phyloP scores from a whole-genome alignment of 2,113 vertebrate genomes.

The Amphiprion ocellaris region DNA sequence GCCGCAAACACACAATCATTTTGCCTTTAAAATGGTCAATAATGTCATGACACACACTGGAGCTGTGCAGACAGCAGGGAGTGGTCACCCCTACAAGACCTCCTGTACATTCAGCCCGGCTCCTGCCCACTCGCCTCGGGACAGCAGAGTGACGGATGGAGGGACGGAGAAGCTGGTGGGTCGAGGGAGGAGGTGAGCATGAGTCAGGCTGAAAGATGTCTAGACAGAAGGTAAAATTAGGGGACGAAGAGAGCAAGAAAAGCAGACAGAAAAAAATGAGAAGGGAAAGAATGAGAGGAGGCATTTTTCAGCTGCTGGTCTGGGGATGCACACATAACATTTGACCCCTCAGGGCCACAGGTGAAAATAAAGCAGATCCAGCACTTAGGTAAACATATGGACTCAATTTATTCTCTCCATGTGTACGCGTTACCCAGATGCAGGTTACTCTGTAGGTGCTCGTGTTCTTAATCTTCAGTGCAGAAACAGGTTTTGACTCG shows the following conservation, averaged over 20 bases:
- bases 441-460: slow-evolving; percentile 46
- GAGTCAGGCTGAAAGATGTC: slow-evolving; percentile 59
- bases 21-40: slow-evolving; percentile 58
- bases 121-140: slow-evolving; percentile 56
- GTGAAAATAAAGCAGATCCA: slow-evolving; percentile 24
- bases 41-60: slow-evolving; percentile 40
- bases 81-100: slow-evolving; percentile 56
- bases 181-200: slow-evolving; percentile 49
- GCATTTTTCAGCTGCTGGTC: slow-evolving; percentile 12
- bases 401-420: slow-evolving; percentile 25
- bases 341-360: slow-evolving; percentile 13
- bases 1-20: slow-evolving; percentile 24
- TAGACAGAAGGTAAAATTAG: slow-evolving; percentile 57
- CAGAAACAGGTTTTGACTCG: slow-evolving; percentile 17
- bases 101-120: slow-evolving; percentile 59
- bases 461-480: slow-evolving; percentile 28
- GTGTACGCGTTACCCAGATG: slow-evolving; percentile 15
- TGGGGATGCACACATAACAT: slow-evolving; percentile 31
- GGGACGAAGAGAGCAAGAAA: slow-evolving; percentile 10
- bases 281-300: neutral
- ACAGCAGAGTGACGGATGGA: slow-evolving; percentile 64
- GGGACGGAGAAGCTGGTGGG: slow-evolving; percentile 42
- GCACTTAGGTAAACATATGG: slow-evolving; percentile 49
- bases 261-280: slow-evolving; percentile 7
- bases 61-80: slow-evolving; percentile 60